Percentiles rank a stretch among this genome's conserved stretches.
Conservation (phyloP, 2,113 vertebrate genomes). For the Vulpes vulpes region DNA sequence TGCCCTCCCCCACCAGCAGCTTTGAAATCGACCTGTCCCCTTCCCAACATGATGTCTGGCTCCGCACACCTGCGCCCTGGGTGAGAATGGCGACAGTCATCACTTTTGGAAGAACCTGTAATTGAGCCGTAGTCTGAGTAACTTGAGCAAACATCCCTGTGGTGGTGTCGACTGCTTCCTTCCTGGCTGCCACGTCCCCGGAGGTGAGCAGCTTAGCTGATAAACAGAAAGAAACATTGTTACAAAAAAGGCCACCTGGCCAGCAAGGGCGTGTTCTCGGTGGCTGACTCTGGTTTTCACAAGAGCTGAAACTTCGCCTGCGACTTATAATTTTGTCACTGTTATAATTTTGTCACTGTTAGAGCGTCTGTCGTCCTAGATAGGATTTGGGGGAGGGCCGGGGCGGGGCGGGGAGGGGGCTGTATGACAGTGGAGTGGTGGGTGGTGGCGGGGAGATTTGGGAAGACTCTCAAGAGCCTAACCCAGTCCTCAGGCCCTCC, state of each 20-base stretch:
- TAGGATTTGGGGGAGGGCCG: not conserved
- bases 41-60: not conserved
- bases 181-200: constrained; percentile 70
- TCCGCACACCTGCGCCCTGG: not conserved
- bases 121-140: constrained; percentile 9
- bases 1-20: not conserved
- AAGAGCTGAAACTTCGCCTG: not conserved
- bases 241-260: constrained; percentile 52
- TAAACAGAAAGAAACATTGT: constrained; percentile 72
- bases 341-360: not conserved
- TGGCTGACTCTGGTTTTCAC: constrained; percentile 9
- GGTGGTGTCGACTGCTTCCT: not conserved
- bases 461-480: not conserved
- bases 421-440: not conserved
- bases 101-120: constrained; percentile 31
- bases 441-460: not conserved
- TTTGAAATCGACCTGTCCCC: not conserved
- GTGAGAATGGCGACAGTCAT: not conserved
- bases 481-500: not conserved
- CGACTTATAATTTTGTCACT: not conserved
- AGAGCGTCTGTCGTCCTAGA: not conserved
- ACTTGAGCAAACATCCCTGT: constrained; percentile 71
- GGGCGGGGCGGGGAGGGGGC: fast-evolving
- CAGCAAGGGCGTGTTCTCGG: constrained; percentile 22
- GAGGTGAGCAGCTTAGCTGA: constrained; percentile 46